Conservation (phyloP, 2,888 invertebrate genomes). For the Coenonympha arcania region DNA sequence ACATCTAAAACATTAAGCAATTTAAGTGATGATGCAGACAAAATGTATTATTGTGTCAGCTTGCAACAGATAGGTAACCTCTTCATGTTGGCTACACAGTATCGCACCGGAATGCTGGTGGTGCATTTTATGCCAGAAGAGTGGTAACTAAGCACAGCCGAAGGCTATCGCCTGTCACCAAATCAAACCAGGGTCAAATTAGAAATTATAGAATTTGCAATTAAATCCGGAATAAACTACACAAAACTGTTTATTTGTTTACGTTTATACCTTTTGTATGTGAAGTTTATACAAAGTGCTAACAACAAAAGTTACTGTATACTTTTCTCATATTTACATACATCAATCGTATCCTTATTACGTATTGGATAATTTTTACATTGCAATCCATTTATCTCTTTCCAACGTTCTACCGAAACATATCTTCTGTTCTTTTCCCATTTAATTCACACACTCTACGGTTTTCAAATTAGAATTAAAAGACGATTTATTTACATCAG, state of each 20-base stretch:
- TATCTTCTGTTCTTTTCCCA: neutral
- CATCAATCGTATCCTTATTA: conserved; percentile 3
- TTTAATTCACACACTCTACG: neutral
- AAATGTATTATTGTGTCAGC: too few species aligned
- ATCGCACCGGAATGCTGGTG: too few species aligned
- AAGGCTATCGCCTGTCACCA: neutral
- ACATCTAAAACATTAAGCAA: too few species aligned
- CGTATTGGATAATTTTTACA: conserved; percentile 5
- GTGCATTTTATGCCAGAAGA: neutral
- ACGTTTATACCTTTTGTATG: neutral
- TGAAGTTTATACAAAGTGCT: neutral
- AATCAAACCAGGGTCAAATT: too few species aligned
- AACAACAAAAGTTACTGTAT: neutral
- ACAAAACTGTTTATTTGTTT: neutral
- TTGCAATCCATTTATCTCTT: neutral
- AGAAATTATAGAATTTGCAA: too few species aligned
- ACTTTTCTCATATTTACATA: conserved; percentile 16
- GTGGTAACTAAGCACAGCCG: neutral
- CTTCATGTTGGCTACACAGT: too few species aligned
- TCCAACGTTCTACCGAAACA: neutral
- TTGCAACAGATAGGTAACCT: too few species aligned
- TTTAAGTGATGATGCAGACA: too few species aligned
- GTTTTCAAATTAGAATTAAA: conserved; percentile 52
- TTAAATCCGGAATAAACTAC: too few species aligned
- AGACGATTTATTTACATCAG: conserved; percentile 42